Percentiles rank a stretch among this genome's conserved stretches.
These are phyloP conservation scores for Coptodon rendalli DNA, from an alignment of 2,113 vertebrate species.

Conservation along the genomic window DNA sequence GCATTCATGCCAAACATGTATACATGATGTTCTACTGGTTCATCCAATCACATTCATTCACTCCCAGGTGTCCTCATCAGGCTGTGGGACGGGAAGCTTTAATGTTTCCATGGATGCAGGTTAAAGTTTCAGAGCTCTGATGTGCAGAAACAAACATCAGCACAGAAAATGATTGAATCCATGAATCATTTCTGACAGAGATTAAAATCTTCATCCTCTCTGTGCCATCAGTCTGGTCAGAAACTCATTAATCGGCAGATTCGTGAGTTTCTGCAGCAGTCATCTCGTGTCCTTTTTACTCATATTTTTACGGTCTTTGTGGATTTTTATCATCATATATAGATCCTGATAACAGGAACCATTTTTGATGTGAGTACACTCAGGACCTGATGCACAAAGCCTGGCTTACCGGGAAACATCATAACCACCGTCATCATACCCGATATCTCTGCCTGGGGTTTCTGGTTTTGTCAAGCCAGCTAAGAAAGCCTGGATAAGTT, in stretches of 20 bases:
- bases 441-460: not conserved
- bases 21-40: not conserved
- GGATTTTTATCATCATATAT: not conserved
- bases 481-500: not conserved
- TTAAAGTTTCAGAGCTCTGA: not conserved
- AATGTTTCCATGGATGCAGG: not conserved
- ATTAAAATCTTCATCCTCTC: rapidly evolving
- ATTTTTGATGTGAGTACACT: not conserved
- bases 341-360: not conserved
- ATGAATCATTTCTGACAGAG: not conserved
- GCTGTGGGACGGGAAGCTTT: rapidly evolving
- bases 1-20: not conserved
- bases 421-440: not conserved
- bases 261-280: too few relatives aligned
- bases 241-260: not conserved
- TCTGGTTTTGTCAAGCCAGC: not conserved
- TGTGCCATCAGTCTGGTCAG: rapidly evolving
- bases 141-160: not conserved
- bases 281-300: not conserved
- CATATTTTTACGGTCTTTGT: not conserved
- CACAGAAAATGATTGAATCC: not conserved
- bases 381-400: not conserved
- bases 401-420: not conserved
- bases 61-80: not conserved
- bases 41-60: rapidly evolving